phyloP scores from a whole-genome alignment of 2,888 invertebrate genomes.

The Euzophera pinguis region DNA sequence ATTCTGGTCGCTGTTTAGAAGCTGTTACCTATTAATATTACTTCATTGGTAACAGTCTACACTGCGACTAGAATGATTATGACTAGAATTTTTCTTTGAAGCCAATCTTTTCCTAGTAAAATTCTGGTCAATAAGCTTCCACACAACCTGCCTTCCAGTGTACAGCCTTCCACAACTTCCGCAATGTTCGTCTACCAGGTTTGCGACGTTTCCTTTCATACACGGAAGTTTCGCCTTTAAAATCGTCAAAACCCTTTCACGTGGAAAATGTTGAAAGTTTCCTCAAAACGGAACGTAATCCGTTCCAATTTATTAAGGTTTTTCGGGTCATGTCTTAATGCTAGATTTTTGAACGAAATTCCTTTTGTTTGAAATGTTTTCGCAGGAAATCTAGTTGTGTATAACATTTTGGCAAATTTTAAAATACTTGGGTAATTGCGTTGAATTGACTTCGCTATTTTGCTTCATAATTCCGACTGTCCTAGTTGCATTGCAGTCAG shows the following conservation, averaged over 20 bases:
- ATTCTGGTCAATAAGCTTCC: too few relatives aligned
- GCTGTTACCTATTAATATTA: too few relatives aligned
- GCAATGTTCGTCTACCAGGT: constrained; percentile 14
- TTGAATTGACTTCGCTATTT: too few relatives aligned
- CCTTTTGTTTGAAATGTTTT: neutral
- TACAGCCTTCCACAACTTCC: constrained; percentile 14
- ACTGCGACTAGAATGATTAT: too few relatives aligned
- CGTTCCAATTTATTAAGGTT: constrained; percentile 10
- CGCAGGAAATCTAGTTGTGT: neutral
- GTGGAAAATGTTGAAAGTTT: constrained; percentile 9
- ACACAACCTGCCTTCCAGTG: neutral
- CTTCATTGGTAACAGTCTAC: too few relatives aligned
- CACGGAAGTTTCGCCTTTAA: constrained; percentile 21
- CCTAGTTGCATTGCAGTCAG: too few relatives aligned
- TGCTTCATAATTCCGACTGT: too few relatives aligned
- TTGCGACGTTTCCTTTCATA: constrained; percentile 27
- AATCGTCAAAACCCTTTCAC: constrained; percentile 23
- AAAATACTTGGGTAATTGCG: too few relatives aligned
- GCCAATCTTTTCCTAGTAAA: neutral
- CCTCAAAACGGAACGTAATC: constrained; percentile 7
- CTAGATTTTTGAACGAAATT: neutral
- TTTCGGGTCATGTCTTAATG: constrained; percentile 2
- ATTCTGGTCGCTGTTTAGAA: too few relatives aligned
- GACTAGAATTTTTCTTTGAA: too few relatives aligned
- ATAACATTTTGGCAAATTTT: neutral